These are phyloP conservation scores for Armadillidium nasatum DNA, from an alignment of 1,140 invertebrate genomes.

Conservation along the genomic window DNA sequence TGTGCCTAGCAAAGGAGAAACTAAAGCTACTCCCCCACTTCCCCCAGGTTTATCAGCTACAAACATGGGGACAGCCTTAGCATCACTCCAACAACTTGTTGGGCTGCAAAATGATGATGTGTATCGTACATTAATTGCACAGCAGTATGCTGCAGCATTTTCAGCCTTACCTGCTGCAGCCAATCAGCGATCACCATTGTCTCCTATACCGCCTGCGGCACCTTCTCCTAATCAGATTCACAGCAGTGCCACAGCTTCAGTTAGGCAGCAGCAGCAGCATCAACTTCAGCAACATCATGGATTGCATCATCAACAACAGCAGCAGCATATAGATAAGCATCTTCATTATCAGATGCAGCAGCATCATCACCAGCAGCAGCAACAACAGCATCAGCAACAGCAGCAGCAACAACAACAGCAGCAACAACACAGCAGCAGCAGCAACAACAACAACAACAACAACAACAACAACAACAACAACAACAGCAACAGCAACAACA, in stretches of 20 bases:
- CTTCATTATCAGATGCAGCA: too few species aligned
- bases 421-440: too few species aligned
- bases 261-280: neutral
- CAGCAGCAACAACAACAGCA: too few species aligned
- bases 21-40: conserved; percentile 41
- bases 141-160: conserved; percentile 35
- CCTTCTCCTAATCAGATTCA: conserved; percentile 18
- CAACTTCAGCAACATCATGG: neutral
- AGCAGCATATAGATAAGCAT: too few species aligned
- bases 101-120: conserved; percentile 29
- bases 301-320: neutral
- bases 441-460: too few species aligned
- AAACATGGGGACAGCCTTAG: conserved; percentile 31
- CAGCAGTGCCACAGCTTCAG: conserved; percentile 13
- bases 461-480: too few species aligned
- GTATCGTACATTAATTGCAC: conserved; percentile 35
- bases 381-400: too few species aligned
- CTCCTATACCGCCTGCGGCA: conserved; percentile 22
- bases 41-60: conserved; percentile 37
- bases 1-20: conserved; percentile 44
- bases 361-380: too few species aligned
- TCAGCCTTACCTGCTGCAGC: neutral
- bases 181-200: conserved; percentile 21
- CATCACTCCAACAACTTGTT: conserved; percentile 42
- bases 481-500: too few species aligned